Conservation (phyloP, 2,888 invertebrate genomes). For the Spodoptera exigua region DNA sequence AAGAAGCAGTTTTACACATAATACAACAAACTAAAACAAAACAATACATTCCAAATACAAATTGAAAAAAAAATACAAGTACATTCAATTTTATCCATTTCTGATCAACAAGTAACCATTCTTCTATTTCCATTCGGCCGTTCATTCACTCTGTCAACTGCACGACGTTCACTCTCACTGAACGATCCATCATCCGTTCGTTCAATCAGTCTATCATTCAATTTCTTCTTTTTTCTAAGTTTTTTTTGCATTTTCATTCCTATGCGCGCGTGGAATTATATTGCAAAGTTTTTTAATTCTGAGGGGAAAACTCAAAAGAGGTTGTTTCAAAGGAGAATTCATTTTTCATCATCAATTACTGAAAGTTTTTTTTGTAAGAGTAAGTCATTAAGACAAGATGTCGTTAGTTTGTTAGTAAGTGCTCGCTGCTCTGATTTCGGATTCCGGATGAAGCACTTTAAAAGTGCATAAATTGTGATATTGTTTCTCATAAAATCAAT, state of each 20-base stretch:
- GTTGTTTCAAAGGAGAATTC: conserved; percentile 35
- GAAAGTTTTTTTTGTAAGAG: conserved; percentile 17
- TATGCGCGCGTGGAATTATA: conserved; percentile 24
- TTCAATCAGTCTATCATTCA: conserved; percentile 51
- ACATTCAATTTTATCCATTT: conserved; percentile 37
- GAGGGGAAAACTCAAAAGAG: conserved; percentile 24
- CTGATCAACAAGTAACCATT: conserved; percentile 55
- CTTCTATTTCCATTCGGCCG: conserved; percentile 47
- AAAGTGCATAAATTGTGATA: too few species aligned
- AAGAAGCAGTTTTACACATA: conserved; percentile 21
- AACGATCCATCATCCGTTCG: conserved; percentile 49
- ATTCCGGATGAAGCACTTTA: too few species aligned
- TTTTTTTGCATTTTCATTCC: conserved; percentile 28
- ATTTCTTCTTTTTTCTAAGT: conserved; percentile 41
- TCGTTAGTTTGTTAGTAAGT: too few species aligned
- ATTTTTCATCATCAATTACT: conserved; percentile 56
- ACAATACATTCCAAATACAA: conserved; percentile 26
- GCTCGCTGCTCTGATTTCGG: too few species aligned
- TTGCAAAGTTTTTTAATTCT: conserved; percentile 45
- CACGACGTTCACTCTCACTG: conserved; percentile 47
- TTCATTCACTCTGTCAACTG: conserved; percentile 47
- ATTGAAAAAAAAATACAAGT: conserved; percentile 42
- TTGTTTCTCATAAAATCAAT: too few species aligned
- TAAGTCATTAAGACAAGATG: too few species aligned
- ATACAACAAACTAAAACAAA: conserved; percentile 1